Base-by-base conservation (phyloP, 1,140 invertebrate species). In the Zaprionus inermis region DNA sequence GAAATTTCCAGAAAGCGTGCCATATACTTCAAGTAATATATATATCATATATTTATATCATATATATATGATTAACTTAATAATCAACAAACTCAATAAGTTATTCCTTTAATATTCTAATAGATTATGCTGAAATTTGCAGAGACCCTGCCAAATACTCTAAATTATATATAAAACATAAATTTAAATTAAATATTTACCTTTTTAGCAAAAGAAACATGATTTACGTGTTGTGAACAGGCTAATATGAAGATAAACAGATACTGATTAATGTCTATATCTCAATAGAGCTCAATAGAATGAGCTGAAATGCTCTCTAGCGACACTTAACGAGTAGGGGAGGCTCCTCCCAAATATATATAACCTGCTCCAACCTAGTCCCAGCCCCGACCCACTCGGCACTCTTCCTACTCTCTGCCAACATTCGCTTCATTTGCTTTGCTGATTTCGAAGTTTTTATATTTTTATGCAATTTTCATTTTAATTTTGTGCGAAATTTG, bases 361-460 rank as follows among this genome's bases (percentile, higher is more conserved):
- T 5, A 28, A 28, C 24, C 24, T 28, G 24, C 24, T 28, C 24
- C 24, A 28, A 28, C 24, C 5, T 5, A 28, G 24, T 28, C 3
- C 24, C 1, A 28, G 24, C 24, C 24, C 24, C 24, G 24, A 28
- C 24, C 24, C 61, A 24, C 30, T 1, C 7, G 6, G 0, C 30
- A 0, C 10, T 22, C 32, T 36, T 11, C 36, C 14, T 18, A 4
- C 7, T 4, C 24, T n/a, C 49, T 28, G 20, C 16, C 34, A 20
- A 16, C 68, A 12, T 71, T 52, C 66, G 67, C 76, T 83, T 86
- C 59, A 78, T 80, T 86, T 86, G 79, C 66, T 86, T 81, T 88
- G 83, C 76, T 86, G 83, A 86, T 86, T 86, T 86, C 76, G 36
- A 83, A 78, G 76, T 77, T 88, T 76, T 76, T 64, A 79, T 59